Base-by-base conservation (phyloP, 2,888 invertebrate genomes). In the Athalia rosae region DNA sequence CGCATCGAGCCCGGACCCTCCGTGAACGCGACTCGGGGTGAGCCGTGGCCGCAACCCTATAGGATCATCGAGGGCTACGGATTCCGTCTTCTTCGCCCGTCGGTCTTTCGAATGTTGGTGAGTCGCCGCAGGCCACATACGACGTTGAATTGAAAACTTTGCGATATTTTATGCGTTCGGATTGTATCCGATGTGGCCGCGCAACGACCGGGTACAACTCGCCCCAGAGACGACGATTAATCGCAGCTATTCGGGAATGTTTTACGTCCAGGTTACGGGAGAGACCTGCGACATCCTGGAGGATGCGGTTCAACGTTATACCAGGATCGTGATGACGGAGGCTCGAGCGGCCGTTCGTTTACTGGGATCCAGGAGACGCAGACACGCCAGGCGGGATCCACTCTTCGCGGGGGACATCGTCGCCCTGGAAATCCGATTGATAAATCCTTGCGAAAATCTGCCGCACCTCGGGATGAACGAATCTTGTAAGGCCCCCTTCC, bases 401-500 rank as follows among this genome's bases (percentile, higher is more conserved):
- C 79, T 85, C 59, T 89, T 87, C 83, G 79, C 81, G 11, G 91
- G 91, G 4, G 88, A 87, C 76, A 85, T 95, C n/a, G 87, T 87
- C 9, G 83, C 88, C 13, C 84, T 96, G 11, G 85, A 91, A 11
- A 91, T 96, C 0, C 87, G 92, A 53, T 89, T 96, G 69, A 90
- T 88, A 41, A 88, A 90, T 5, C 89, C 92, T 0, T 97, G 97
- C 87, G 93, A 94, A 84, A 90, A 90, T 0, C 92, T 92, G 84
- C 97, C 97, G 0, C 89, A 92, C 79, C 90, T 94, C 53, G 89
- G 92, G 67, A 96, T 96, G 94, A 93, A 95, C 86, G 97, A 97
- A 90, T 92, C 93, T 82, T 97, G 95, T 96, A 91, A 92, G 93
- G 61, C 50, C 11, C 4, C 9, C 43, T 58, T 11, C 13, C 5